Base-by-base conservation (phyloP, 2,797 vertebrate genomes). In the Crocodylus rhombifer region DNA sequence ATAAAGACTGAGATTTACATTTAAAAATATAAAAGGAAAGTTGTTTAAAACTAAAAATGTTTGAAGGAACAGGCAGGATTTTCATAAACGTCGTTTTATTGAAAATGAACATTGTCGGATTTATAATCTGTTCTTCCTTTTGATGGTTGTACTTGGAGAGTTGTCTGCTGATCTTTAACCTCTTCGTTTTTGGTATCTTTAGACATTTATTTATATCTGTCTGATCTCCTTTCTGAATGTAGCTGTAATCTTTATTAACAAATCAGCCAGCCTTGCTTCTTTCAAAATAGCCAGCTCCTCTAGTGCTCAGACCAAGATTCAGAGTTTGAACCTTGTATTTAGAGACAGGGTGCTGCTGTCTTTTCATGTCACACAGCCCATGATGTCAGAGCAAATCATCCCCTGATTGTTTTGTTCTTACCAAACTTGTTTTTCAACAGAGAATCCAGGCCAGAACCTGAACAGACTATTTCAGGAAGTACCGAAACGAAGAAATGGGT, bases 381-480 rank as follows among this genome's bases (percentile, higher is more conserved):
- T 97, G 90, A 96, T 96, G 97, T 98, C 96, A 97, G 90, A 97
- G 96, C 97, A 97, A 51, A 96, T 96, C 97, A 90, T 93, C 98
- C 98, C 98, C 98, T 98, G 98, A 98, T 98, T 98, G 98, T 98
- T 98, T 98, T 98, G 98, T 98, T 98, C 98, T 98, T 98, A 98
- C 98, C 98, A 96, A 97, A 98, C 99, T 99, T 99, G 99, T 99
- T 99, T 99, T 99, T 98, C 99, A 99, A 99, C 99, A 99, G 99
- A 99, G 98, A 99, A 99, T 99, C 99, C 99, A 99, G 99, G 99
- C 99, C 99, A 99, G 99, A 99, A 99, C 98, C 99, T 99, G 99
- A 99, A 98, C 99, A 98, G 99, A 98, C 98, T 99, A 98, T 99
- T 99, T 99, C 99, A 99, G 98, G 99, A 99, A 98, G 98, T 98